A percentile compares a stretch with the other conserved stretches of the same genome.
phyloP scores from a whole-genome alignment of 2,888 invertebrate species.

The Stenotaenia linearis region DNA sequence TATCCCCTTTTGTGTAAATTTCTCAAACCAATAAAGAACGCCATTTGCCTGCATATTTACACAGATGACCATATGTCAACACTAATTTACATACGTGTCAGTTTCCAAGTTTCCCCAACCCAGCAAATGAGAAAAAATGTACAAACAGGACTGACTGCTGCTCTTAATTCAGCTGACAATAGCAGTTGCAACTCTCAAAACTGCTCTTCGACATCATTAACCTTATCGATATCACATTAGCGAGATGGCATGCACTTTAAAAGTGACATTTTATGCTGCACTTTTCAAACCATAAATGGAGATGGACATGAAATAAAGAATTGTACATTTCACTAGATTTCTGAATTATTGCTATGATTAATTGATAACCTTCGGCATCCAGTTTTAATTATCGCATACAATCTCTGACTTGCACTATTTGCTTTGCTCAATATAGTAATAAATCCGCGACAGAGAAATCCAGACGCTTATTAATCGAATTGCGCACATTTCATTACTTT shows the following conservation, averaged over 20 bases:
- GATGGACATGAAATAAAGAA: background rate
- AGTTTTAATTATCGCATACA: background rate
- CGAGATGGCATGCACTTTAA: background rate
- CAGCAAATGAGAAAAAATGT: background rate
- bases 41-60: background rate
- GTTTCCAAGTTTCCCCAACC: background rate
- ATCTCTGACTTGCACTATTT: background rate
- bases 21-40: background rate
- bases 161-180: background rate
- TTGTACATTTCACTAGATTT: background rate
- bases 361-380: background rate
- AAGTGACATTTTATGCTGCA: background rate
- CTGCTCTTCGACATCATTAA: background rate
- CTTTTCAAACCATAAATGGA: background rate
- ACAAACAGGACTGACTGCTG: background rate
- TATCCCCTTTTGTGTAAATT: background rate
- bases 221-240: constrained; percentile 10
- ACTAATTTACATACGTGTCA: background rate
- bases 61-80: background rate
- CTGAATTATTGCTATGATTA: background rate
- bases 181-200: background rate
- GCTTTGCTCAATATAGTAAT: background rate
- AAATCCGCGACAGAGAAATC: background rate
- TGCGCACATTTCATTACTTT: background rate
- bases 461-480: background rate